These are phyloP conservation scores for Cyphomyrmex costatus DNA, from an alignment of 1,140 invertebrate species.

Conservation along the genomic window DNA sequence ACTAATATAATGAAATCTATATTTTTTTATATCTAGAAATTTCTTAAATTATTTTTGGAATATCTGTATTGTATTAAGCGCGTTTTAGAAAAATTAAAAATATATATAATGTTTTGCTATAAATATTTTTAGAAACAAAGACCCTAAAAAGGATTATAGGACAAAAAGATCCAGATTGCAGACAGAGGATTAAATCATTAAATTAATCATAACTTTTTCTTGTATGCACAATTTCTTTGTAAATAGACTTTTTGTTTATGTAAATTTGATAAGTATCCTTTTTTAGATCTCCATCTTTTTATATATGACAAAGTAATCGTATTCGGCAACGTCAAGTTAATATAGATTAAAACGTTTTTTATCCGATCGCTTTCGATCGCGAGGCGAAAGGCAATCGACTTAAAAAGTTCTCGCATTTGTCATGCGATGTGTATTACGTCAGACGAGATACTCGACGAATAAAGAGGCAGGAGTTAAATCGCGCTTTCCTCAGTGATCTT, in stretches of 20 bases:
- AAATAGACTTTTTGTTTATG: neutral
- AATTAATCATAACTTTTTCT: neutral
- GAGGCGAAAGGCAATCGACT: constrained; percentile 11
- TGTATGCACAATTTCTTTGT: neutral
- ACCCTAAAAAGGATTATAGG: no score
- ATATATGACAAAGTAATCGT: neutral
- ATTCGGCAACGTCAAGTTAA: neutral
- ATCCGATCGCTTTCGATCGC: neutral
- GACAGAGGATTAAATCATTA: no score
- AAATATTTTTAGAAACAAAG: no score
- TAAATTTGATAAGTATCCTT: neutral
- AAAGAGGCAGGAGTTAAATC: constrained; percentile 47
- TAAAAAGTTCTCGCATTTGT: constrained; percentile 32
- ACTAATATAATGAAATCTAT: no score
- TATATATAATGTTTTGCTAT: no score
- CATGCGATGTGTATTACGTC: constrained; percentile 23
- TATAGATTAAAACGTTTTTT: neutral
- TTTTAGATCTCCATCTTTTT: neutral
- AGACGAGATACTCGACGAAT: constrained; percentile 45
- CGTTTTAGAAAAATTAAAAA: no score
- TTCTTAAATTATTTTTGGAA: no score
- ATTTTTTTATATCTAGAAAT: no score
- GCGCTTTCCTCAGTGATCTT: constrained; percentile 34
- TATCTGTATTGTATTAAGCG: no score
- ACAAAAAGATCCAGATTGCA: no score